A percentile compares a stretch with the other conserved stretches of the same genome.
phyloP scores from a whole-genome alignment of 2,113 vertebrate species.

The Lycaon pictus region DNA sequence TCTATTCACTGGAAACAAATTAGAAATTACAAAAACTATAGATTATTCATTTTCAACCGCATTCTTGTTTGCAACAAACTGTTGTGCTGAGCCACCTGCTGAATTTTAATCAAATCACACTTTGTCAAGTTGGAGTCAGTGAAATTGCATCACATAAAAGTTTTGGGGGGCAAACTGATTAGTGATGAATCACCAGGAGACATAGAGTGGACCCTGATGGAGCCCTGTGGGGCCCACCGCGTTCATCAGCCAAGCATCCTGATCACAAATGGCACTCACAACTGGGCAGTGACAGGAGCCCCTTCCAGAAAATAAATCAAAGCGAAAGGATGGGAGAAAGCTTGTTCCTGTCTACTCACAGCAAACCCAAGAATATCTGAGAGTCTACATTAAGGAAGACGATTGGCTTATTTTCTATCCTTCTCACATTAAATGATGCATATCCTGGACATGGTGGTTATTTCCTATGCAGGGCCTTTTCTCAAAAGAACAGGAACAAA shows the following conservation, averaged over 20 bases:
- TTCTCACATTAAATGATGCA: not conserved
- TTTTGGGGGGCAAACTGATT: not conserved
- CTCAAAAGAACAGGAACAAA: not conserved
- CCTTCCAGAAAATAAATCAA: not conserved
- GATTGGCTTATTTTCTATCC: not conserved
- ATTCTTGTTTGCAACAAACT: slow-evolving; percentile 61
- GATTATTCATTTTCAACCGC: slow-evolving; percentile 72
- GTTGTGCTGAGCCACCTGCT: slow-evolving; percentile 3
- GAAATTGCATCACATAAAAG: not conserved
- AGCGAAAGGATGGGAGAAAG: not conserved
- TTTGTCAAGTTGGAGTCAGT: slow-evolving; percentile 40
- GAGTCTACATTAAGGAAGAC: not conserved
- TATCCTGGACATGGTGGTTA: not conserved
- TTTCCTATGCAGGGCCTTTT: not conserved
- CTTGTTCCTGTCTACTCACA: not conserved
- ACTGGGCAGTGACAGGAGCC: rapidly evolving
- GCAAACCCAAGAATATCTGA: not conserved
- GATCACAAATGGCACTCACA: not conserved
- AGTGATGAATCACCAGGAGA: not conserved
- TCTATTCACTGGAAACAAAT: slow-evolving; percentile 68
- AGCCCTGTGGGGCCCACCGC: not conserved
- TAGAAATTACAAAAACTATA: slow-evolving; percentile 71
- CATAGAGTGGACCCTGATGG: not conserved
- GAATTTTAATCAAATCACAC: slow-evolving; percentile 70
- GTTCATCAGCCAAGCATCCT: not conserved